Conservation (phyloP, 2,888 invertebrate species). For the Tachina lurida region DNA sequence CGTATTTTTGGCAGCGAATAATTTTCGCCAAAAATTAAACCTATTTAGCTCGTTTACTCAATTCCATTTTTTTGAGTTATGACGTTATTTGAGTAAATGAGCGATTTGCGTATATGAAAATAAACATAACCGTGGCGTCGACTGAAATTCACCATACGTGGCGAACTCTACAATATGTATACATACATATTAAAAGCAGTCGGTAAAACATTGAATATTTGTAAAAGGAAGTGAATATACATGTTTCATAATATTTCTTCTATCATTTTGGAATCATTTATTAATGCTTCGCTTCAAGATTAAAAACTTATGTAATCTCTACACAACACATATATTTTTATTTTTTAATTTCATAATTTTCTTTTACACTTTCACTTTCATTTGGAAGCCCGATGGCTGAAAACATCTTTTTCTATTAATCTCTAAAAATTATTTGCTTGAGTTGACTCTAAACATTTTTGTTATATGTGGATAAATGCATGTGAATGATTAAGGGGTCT, state of each 20-base stretch:
- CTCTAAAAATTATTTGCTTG: neutral
- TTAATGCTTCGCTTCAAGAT: neutral
- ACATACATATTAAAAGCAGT: too few species aligned
- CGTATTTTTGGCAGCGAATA: too few species aligned
- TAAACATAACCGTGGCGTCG: too few species aligned
- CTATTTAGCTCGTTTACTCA: too few species aligned
- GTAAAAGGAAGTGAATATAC: too few species aligned
- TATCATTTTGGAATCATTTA: neutral
- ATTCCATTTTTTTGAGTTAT: too few species aligned
- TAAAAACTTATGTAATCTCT: slow-evolving; percentile 5
- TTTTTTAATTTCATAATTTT: slow-evolving; percentile 59
- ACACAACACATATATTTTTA: neutral
- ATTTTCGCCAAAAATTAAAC: too few species aligned
- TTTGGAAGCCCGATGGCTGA: slow-evolving; percentile 13
- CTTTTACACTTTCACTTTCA: slow-evolving; percentile 62
- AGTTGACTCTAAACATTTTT: neutral
- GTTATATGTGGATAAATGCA: neutral
- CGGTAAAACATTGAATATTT: too few species aligned
- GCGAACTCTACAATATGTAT: too few species aligned
- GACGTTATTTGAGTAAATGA: too few species aligned
- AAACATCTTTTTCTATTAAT: slow-evolving; percentile 45
- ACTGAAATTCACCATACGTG: too few species aligned
- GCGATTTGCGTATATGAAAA: too few species aligned
- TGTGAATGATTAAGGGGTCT: neutral
- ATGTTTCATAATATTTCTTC: neutral